Base-by-base conservation (phyloP, 2,888 invertebrate genomes). In the Deilephila porcellus region DNA sequence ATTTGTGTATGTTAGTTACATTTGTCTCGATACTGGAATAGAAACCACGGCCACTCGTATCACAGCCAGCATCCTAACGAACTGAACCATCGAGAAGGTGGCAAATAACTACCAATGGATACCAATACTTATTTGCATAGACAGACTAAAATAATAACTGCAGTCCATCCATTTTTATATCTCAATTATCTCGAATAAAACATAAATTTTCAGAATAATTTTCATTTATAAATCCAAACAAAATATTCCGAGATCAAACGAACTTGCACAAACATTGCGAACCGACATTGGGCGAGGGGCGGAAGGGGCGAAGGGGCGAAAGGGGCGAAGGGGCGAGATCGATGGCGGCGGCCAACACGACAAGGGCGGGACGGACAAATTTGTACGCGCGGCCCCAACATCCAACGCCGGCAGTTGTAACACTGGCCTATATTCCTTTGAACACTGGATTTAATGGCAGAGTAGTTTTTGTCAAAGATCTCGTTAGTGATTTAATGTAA, bases 281-380 rank as follows among this genome's bases (percentile, higher is more conserved):
- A 20, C 64, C 20, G 20, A 45, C 64, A 64, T 64, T n/a, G 34
- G 14, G 64, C 45, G 34, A 45, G 20, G 67, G 67, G 52, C 52
- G 62, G 73, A 70, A 70, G 67, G 70, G 45, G 73, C 70, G 75
- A 75, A 79, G 76, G 73, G 59, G 70, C 64, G 72, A 32, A 32
- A 75, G 73, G 63, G 77, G 80, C 72, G 45, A 45, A 14, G 45
- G 45, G 73, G 72, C 29, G 34, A 63, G 67, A 76, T 73, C 59
- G 72, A 71, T 71, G 25, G 56, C 64, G 70, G 63, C 59, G 32
- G 29, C 71, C 78, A 79, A 80, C 82, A 82, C 73, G 79, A 76
- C 75, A 82, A 82, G 76, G 82, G 82, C 81, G 82, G 81, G 73
- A 63, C 76, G 72, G 71, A 37, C 75, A 74, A 77, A 81, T 81